phyloP scores from a whole-genome alignment of 92 coral and sea anemone genomes.

The Zoanthus solanderi region DNA sequence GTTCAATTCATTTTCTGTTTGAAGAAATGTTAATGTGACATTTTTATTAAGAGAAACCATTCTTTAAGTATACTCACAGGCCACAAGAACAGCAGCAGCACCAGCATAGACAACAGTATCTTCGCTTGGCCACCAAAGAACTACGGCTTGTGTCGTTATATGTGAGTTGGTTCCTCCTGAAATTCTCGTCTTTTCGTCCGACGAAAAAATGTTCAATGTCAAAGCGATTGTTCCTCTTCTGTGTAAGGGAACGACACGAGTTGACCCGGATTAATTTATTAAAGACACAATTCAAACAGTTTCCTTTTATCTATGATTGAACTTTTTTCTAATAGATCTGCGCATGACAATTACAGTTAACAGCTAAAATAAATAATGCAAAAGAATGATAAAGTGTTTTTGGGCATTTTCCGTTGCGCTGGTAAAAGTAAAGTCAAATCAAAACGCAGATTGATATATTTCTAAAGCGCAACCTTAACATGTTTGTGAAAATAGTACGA shows the following conservation, averaged over 20 bases:
- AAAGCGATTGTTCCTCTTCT: constrained; percentile 46
- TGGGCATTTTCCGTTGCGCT: not conserved
- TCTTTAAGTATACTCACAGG: constrained; percentile 14
- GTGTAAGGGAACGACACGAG: constrained; percentile 19
- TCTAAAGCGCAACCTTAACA: not conserved
- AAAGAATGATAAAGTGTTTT: not conserved
- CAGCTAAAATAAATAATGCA: constrained; percentile 1
- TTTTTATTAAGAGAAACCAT: not conserved
- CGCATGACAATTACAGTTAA: constrained; percentile 33
- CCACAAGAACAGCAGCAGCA: constrained; percentile 87
- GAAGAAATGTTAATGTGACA: not conserved
- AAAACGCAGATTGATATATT: not conserved
- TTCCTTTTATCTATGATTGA: constrained; percentile 37
- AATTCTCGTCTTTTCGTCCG: constrained; percentile 47
- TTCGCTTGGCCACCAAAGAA: constrained; percentile 64
- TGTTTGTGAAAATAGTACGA: too few species aligned
- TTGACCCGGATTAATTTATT: constrained; percentile 15
- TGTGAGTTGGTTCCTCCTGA: constrained; percentile 16
- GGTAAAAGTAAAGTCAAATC: not conserved
- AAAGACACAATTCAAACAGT: not conserved
- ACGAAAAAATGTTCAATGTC: constrained; percentile 37
- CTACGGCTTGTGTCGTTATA: constrained; percentile 50
- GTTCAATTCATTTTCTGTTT: not conserved
- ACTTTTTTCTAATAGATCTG: constrained; percentile 24
- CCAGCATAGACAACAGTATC: constrained; percentile 83